Percentiles rank a stretch among this genome's conserved stretches.
These are phyloP conservation scores for Sebastolobus altivelis DNA, from an alignment of 2,797 vertebrate species.

Conservation along the genomic window DNA sequence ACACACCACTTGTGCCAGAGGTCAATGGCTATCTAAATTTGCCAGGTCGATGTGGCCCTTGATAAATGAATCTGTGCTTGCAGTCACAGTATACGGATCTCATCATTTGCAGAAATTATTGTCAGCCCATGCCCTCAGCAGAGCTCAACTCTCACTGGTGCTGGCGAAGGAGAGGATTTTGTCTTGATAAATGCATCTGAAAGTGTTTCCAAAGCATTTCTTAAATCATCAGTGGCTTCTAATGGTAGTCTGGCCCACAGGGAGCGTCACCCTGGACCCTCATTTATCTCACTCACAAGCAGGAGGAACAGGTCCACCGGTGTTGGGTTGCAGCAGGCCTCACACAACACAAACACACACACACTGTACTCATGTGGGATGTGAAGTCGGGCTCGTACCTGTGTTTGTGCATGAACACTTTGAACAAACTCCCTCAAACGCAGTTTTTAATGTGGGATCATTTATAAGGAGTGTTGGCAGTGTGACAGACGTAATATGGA, in stretches of 20 bases:
- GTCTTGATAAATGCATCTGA: conserved; percentile 63
- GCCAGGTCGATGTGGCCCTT: conserved; percentile 7
- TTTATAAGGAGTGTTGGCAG: conserved; percentile 32
- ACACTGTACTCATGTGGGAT: neutral
- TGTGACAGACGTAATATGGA: conserved; percentile 12
- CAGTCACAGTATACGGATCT: conserved; percentile 9
- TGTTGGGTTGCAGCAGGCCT: conserved; percentile 40
- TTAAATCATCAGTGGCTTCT: conserved; percentile 58
- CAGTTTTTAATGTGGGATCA: neutral
- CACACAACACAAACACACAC: conserved; percentile 1
- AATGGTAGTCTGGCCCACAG: conserved; percentile 36
- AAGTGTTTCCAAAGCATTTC: conserved; percentile 62
- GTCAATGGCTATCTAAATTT: conserved; percentile 23
- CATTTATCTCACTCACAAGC: conserved; percentile 45
- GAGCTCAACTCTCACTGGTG: conserved; percentile 42
- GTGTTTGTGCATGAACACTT: conserved; percentile 6
- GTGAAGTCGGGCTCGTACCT: neutral
- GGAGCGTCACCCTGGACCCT: conserved; percentile 14
- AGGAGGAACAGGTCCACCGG: conserved; percentile 24
- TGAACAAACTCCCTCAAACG: neutral
- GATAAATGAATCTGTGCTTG: conserved; percentile 28
- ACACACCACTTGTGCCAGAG: neutral
- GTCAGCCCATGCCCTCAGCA: conserved; percentile 1
- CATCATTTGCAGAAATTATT: conserved; percentile 40
- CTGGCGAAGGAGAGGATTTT: conserved; percentile 31